Evolutionary conservation across 2,113 vertebrate species (phyloP).

Genomic region (Neoarius graeffei): DNA sequence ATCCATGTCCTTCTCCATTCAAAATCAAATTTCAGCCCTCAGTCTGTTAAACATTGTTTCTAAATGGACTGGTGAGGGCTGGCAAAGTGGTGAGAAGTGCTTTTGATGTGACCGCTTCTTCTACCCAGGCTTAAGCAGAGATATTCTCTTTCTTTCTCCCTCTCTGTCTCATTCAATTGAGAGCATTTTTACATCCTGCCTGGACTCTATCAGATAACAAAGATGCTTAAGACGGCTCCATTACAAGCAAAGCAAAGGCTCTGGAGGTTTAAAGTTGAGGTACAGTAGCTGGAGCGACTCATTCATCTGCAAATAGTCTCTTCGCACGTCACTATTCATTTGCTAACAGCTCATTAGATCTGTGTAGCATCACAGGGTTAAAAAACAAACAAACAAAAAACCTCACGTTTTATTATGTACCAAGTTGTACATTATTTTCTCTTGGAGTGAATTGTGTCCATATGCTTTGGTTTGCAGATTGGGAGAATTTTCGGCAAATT

Average conservation of each 20-base stretch:
- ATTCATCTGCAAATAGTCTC: slow-evolving; percentile 30
- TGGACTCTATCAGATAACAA: slow-evolving; percentile 54
- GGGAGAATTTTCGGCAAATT: not conserved
- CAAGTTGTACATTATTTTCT: not conserved
- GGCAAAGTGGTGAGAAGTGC: slow-evolving; percentile 43
- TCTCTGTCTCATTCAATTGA: slow-evolving; percentile 47
- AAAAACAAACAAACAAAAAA: not conserved
- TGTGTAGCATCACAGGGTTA: not conserved
- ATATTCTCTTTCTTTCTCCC: slow-evolving; percentile 17
- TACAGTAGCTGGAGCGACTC: slow-evolving; percentile 29
- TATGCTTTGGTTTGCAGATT: not conserved
- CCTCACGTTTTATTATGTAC: not conserved
- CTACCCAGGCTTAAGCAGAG: slow-evolving; percentile 48
- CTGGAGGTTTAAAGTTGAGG: slow-evolving; percentile 38
- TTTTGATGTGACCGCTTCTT: slow-evolving; percentile 50
- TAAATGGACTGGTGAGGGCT: slow-evolving; percentile 73
- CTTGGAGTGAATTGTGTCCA: not conserved
- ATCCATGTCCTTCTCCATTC: slow-evolving; percentile 75
- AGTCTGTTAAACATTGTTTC: slow-evolving; percentile 65
- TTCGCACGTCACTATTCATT: slow-evolving; percentile 24
- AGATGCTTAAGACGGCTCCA: slow-evolving; percentile 35
- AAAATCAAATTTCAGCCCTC: slow-evolving; percentile 73
- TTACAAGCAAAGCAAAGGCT: slow-evolving; percentile 33
- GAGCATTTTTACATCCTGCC: slow-evolving; percentile 49
- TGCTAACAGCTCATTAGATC: slow-evolving; percentile 28